Percentiles rank a stretch among this genome's conserved stretches.
These are phyloP conservation scores for Thripadectes ignobilis DNA, from an alignment of 2,797 vertebrate species.

Conservation along the genomic window DNA sequence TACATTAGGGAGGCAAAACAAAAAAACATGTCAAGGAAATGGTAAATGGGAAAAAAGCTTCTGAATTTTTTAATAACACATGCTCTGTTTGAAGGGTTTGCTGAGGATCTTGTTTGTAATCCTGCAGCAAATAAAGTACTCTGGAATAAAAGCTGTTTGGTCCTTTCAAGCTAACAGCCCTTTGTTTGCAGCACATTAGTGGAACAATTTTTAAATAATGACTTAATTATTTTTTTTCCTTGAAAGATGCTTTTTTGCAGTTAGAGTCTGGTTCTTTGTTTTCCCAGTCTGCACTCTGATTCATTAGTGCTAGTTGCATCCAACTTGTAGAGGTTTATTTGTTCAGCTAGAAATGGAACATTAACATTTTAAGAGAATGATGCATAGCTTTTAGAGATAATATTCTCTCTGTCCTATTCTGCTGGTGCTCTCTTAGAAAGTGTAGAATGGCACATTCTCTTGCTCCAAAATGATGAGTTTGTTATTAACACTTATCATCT, in stretches of 20 bases:
- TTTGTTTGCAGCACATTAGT: conserved; percentile 66
- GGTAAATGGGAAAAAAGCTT: neutral
- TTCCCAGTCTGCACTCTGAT: conserved; percentile 50
- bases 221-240: conserved; percentile 53
- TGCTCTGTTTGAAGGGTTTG: conserved; percentile 39
- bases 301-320: conserved; percentile 71
- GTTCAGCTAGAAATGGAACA: conserved; percentile 71
- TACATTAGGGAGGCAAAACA: neutral
- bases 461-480: conserved; percentile 48
- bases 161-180: conserved; percentile 61
- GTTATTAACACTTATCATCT: conserved; percentile 52
- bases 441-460: conserved; percentile 35
- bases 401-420: conserved; percentile 65
- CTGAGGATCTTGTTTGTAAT: conserved; percentile 62
- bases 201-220: conserved; percentile 75
- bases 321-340: conserved; percentile 70
- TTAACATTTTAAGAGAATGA: conserved; percentile 78
- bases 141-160: conserved; percentile 66
- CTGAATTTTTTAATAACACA: conserved; percentile 11
- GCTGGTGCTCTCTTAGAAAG: conserved; percentile 41
- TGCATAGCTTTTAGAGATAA: conserved; percentile 72
- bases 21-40: neutral
- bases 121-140: conserved; percentile 63
- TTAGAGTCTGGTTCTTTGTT: conserved; percentile 53
- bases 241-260: conserved; percentile 63